phyloP scores from a whole-genome alignment of 2,888 invertebrate species.

The Mermis nigrescens region DNA sequence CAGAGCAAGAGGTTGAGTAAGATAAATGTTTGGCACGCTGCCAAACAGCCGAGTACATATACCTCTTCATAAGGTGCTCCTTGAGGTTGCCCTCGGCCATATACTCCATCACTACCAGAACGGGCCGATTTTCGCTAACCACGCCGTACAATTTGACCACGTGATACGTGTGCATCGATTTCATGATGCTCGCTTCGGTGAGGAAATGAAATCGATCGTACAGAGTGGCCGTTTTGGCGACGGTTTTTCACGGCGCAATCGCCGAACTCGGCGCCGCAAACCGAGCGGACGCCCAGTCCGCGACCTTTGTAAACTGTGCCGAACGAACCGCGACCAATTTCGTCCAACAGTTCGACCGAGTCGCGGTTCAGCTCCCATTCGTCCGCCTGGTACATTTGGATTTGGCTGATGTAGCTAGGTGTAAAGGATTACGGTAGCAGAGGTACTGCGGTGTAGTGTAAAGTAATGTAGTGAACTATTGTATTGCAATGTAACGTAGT shows the following conservation, averaged over 20 bases:
- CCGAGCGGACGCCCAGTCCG: slow-evolving; percentile 40
- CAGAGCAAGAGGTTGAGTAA: background rate
- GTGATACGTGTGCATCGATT: slow-evolving; percentile 26
- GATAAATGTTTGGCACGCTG: too few species aligned
- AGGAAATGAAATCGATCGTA: slow-evolving; percentile 26
- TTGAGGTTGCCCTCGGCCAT: slow-evolving; percentile 49
- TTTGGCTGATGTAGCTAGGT: slow-evolving; percentile 61
- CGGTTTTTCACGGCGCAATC: slow-evolving; percentile 30
- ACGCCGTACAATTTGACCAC: slow-evolving; percentile 59
- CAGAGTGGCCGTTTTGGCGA: slow-evolving; percentile 18
- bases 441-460: too few species aligned
- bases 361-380: slow-evolving; percentile 56
- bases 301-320: slow-evolving; percentile 64
- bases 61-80: slow-evolving; percentile 23
- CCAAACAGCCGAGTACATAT: background rate
- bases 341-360: slow-evolving; percentile 44
- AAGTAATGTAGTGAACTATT: too few species aligned
- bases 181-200: slow-evolving; percentile 26
- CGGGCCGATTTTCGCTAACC: slow-evolving; percentile 76
- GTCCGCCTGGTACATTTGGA: slow-evolving; percentile 46
- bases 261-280: slow-evolving; percentile 23
- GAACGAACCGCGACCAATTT: slow-evolving; percentile 65
- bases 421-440: too few species aligned
- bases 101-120: slow-evolving; percentile 86
- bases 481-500: too few species aligned